Percentiles rank a stretch among this genome's conserved stretches.
These are phyloP conservation scores for Zeus faber DNA, from an alignment of 2,113 vertebrate species.

Conservation along the genomic window DNA sequence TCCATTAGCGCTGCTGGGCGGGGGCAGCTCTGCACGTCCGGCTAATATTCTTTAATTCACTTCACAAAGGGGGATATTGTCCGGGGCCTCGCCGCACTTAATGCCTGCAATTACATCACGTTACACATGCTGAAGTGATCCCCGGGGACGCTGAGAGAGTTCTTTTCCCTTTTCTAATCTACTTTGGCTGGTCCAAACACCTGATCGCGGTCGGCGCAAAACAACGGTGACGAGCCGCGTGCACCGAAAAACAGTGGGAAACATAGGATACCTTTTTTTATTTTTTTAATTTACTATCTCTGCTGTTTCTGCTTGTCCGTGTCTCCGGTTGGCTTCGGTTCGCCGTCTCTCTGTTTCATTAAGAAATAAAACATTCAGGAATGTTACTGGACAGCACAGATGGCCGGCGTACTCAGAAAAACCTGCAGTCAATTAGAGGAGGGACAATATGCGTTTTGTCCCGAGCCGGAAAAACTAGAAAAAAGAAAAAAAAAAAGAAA, in stretches of 20 bases:
- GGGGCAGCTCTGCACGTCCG: constrained; percentile 14
- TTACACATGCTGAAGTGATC: constrained; percentile 68
- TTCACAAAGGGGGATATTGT: constrained; percentile 58
- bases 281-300: constrained; percentile 14
- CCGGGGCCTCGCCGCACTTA: constrained; percentile 51
- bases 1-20: constrained; percentile 51
- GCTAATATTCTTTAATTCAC: constrained; percentile 63
- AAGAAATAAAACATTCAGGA: constrained; percentile 60
- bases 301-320: not conserved
- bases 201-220: constrained; percentile 40
- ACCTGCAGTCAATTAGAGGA: constrained; percentile 69
- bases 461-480: constrained; percentile 1
- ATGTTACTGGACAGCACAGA: constrained; percentile 46
- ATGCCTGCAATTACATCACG: constrained; percentile 70
- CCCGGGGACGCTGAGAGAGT: constrained; percentile 44
- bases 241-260: constrained; percentile 20
- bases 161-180: constrained; percentile 47
- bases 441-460: constrained; percentile 66
- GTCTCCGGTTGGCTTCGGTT: constrained; percentile 18
- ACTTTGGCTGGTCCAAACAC: constrained; percentile 49
- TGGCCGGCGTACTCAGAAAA: constrained; percentile 30
- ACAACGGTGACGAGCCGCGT: constrained; percentile 24
- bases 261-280: no score
- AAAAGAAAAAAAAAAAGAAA: not conserved
- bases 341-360: constrained; percentile 43